Conservation (phyloP, 2,797 vertebrate species). For the Tokudaia tokunoshimensis region DNA sequence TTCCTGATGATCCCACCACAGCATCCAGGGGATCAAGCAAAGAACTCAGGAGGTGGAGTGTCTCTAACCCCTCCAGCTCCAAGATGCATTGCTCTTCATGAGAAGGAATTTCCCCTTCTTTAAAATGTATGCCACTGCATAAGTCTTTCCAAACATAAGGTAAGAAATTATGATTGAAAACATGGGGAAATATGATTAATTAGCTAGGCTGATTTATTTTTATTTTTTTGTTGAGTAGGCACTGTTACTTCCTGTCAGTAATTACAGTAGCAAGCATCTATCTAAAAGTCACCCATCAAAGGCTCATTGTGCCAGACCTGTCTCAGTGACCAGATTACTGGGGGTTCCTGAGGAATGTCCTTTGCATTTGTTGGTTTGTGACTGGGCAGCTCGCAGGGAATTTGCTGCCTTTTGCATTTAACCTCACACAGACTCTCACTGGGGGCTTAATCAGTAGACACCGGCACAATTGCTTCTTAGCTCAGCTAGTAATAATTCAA, state of each 20-base stretch:
- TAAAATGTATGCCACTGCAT: background rate
- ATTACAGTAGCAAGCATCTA: background rate
- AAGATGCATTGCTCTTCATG: background rate
- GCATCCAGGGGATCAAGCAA: too few relatives aligned
- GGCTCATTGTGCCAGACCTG: background rate
- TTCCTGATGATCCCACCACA: background rate
- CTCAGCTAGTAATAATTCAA: background rate
- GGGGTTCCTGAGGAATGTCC: background rate
- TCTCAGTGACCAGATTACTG: background rate
- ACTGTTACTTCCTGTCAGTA: background rate
- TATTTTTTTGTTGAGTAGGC: background rate
- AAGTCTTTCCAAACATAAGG: background rate
- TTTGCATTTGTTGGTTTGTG: background rate
- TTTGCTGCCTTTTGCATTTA: background rate
- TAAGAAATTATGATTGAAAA: background rate
- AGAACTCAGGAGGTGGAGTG: background rate
- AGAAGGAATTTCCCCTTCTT: background rate
- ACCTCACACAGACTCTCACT: background rate
- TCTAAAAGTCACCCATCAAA: background rate
- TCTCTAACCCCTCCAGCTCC: background rate
- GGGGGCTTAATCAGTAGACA: background rate
- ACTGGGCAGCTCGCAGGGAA: background rate
- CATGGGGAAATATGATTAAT: background rate
- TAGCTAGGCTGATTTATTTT: background rate
- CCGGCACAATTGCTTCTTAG: background rate